These are phyloP conservation scores for Eudorcas thomsonii DNA, from an alignment of 2,113 vertebrate species.

Conservation along the genomic window DNA sequence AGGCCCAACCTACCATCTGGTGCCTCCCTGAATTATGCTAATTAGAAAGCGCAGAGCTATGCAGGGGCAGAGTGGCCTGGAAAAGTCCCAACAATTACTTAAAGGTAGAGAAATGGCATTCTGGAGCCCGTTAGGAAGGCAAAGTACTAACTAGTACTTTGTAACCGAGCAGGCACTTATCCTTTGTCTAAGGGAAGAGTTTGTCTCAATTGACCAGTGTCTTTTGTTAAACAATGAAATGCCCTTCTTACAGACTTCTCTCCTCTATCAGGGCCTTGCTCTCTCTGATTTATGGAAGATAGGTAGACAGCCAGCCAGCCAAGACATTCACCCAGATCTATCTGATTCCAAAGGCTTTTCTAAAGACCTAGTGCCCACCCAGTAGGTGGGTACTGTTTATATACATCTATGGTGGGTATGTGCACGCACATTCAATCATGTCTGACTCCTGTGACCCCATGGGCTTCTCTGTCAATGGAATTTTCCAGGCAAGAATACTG, in stretches of 20 bases:
- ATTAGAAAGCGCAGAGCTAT: constrained; percentile 45
- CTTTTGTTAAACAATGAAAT: constrained; percentile 6
- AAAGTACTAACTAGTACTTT: not conserved
- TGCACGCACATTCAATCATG: not conserved
- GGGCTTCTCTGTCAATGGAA: not conserved
- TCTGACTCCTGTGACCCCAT: not conserved
- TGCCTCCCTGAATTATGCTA: constrained; percentile 57
- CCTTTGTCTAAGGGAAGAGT: not conserved
- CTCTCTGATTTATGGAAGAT: not conserved
- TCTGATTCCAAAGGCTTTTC: not conserved
- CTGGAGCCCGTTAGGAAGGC: not conserved
- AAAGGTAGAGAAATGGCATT: constrained; percentile 16
- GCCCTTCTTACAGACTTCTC: not conserved
- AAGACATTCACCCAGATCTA: not conserved
- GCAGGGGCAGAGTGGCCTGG: constrained; percentile 36
- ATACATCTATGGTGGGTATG: not conserved
- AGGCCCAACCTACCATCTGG: constrained; percentile 60
- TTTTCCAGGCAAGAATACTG: not conserved
- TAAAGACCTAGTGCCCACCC: not conserved
- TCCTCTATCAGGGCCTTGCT: not conserved
- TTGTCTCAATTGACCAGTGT: not conserved
- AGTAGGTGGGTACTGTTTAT: not conserved
- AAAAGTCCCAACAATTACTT: not conserved
- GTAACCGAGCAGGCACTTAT: not conserved
- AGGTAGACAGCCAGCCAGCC: not conserved